Evolutionary conservation across 2,113 vertebrate species (phyloP).

Genomic region (Leptodactylus fuscus): DNA sequence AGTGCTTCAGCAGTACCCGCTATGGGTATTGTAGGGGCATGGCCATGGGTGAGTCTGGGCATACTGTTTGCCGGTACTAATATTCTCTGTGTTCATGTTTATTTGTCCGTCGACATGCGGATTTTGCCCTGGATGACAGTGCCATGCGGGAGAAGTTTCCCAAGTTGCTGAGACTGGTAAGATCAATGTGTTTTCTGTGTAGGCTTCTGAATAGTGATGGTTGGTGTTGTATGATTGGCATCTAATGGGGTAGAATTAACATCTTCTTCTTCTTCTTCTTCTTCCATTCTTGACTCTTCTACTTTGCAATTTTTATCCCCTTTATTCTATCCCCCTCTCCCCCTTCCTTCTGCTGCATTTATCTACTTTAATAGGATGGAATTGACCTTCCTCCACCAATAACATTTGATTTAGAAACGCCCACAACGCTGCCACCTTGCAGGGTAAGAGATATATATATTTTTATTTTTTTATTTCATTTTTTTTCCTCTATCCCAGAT

Average conservation of each 20-base stretch:
- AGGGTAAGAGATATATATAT: constrained; percentile 74
- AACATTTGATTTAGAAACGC: constrained; percentile 84
- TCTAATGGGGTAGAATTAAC: background rate
- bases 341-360: background rate
- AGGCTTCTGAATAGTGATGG: background rate
- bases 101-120: constrained; percentile 55
- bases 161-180: constrained; percentile 86
- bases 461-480: background rate
- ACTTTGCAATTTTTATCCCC: background rate
- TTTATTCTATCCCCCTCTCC: background rate
- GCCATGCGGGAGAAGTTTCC: constrained; percentile 86
- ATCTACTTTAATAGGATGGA: constrained; percentile 77
- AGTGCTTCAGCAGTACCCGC: background rate
- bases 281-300: background rate
- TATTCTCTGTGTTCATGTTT: constrained; percentile 30
- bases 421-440: constrained; percentile 82
- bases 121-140: constrained; percentile 73
- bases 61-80: constrained; percentile 11
- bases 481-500: background rate
- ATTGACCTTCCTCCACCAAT: constrained; percentile 88
- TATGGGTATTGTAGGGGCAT: background rate
- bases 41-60: constrained; percentile 5
- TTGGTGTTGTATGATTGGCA: background rate
- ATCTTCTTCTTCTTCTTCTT: background rate
- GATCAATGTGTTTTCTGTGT: constrained; percentile 57